Conservation (phyloP, 2,797 vertebrate genomes). For the Erpetoichthys calabaricus region DNA sequence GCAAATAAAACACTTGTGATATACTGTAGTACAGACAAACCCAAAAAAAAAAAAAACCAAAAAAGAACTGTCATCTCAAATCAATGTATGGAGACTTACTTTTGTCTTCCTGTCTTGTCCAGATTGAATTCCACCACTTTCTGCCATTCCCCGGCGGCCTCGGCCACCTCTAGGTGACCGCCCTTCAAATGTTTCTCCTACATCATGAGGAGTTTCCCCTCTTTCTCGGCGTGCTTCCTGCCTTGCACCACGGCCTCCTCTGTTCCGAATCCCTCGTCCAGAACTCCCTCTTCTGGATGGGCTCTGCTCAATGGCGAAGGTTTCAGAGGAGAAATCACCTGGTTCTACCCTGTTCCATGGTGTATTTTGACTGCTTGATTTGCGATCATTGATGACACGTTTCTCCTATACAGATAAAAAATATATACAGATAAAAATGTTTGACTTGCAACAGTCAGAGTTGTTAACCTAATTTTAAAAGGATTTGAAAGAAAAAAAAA, state of each 20-base stretch:
- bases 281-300: constrained; percentile 32
- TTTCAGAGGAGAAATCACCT: constrained; percentile 27
- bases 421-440: background rate
- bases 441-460: background rate
- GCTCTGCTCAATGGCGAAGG: constrained; percentile 15
- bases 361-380: constrained; percentile 15
- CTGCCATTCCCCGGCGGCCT: constrained; percentile 12
- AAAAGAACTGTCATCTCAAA: background rate
- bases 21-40: too few relatives aligned
- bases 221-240: constrained; percentile 19
- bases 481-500: background rate
- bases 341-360: constrained; percentile 17
- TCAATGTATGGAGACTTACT: constrained; percentile 25
- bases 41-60: background rate
- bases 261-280: constrained; percentile 30
- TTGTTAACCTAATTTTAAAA: background rate
- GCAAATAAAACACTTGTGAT: too few relatives aligned
- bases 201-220: constrained; percentile 17
- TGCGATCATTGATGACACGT: constrained; percentile 52
- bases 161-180: constrained; percentile 2
- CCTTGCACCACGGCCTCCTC: constrained; percentile 22
- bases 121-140: constrained; percentile 16
- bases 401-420: constrained; percentile 47
- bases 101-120: constrained; percentile 64
- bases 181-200: constrained; percentile 9